Evolutionary conservation across 2,113 vertebrate species (phyloP).

Genomic region (Salvelinus fontinalis): DNA sequence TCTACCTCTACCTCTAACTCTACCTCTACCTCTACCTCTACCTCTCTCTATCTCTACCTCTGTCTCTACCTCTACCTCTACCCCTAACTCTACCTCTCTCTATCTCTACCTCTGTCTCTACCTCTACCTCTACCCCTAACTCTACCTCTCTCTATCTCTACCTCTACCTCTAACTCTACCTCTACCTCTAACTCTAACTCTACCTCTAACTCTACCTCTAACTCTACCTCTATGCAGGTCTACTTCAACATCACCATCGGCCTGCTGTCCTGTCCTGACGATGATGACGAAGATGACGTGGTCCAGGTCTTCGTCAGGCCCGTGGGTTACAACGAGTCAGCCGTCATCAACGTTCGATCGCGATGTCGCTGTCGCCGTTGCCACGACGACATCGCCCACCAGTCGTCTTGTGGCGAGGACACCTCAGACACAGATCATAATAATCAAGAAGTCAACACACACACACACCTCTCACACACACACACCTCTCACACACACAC

Average conservation of each 20-base stretch:
- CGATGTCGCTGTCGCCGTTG: slow-evolving; percentile 85
- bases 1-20: too few relatives aligned
- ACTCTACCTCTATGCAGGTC: slow-evolving; percentile 66
- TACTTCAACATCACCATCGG: slow-evolving; percentile 88
- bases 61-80: too few relatives aligned
- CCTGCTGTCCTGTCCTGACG: slow-evolving; percentile 77
- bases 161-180: too few relatives aligned
- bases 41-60: too few relatives aligned
- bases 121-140: too few relatives aligned
- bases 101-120: too few relatives aligned
- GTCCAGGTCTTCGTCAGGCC: slow-evolving; percentile 79
- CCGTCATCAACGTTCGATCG: slow-evolving; percentile 75
- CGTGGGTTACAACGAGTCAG: slow-evolving; percentile 94
- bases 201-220: too few relatives aligned
- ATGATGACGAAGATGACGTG: slow-evolving; percentile 64
- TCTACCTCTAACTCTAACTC: too few relatives aligned
- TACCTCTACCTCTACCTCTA: too few relatives aligned
- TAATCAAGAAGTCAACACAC: neutral
- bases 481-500: neutral
- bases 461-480: neutral
- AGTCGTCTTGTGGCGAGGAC: slow-evolving; percentile 41
- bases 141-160: too few relatives aligned
- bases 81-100: too few relatives aligned
- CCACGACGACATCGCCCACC: slow-evolving; percentile 58
- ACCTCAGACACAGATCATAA: neutral